Evolutionary conservation across 2,888 invertebrate genomes (phyloP).

Genomic region (Cheilosia pagana): DNA sequence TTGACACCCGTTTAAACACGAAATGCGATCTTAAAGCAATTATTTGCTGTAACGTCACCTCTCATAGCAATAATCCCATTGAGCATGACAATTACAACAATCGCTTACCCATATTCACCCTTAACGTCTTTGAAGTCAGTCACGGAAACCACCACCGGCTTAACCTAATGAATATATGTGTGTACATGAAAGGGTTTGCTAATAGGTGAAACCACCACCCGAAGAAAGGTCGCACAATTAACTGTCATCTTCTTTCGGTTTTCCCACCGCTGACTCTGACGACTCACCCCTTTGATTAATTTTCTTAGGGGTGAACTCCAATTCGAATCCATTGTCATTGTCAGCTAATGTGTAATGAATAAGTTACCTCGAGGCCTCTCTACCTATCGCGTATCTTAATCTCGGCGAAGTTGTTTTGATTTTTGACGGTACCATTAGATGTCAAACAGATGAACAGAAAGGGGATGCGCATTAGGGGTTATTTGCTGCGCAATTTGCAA

Average conservation of each 20-base stretch:
- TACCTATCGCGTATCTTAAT: constrained; percentile 33
- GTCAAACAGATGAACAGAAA: constrained; percentile 7
- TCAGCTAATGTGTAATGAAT: constrained; percentile 9
- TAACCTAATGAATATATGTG: constrained; percentile 1
- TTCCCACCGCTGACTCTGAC: neutral
- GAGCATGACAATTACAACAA: too few relatives aligned
- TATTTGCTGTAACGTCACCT: too few relatives aligned
- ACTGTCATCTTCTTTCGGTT: constrained; percentile 21
- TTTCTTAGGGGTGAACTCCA: neutral
- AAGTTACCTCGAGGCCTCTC: constrained; percentile 10
- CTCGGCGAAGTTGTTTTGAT: constrained; percentile 33
- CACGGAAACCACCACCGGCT: neutral
- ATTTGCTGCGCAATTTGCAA: constrained; percentile 36
- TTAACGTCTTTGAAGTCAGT: neutral
- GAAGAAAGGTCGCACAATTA: constrained; percentile 46
- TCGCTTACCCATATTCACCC: too few relatives aligned
- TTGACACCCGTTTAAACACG: too few relatives aligned
- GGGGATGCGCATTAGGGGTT: constrained; percentile 42
- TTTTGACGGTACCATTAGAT: constrained; percentile 15
- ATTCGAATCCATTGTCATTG: neutral
- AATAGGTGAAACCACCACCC: constrained; percentile 55
- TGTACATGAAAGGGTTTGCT: constrained; percentile 19
- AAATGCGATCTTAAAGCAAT: too few relatives aligned
- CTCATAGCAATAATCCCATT: too few relatives aligned
- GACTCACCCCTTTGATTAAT: constrained; percentile 48